Base-by-base conservation (phyloP, 2,888 invertebrate genomes). In the Autographa pulchrina region DNA sequence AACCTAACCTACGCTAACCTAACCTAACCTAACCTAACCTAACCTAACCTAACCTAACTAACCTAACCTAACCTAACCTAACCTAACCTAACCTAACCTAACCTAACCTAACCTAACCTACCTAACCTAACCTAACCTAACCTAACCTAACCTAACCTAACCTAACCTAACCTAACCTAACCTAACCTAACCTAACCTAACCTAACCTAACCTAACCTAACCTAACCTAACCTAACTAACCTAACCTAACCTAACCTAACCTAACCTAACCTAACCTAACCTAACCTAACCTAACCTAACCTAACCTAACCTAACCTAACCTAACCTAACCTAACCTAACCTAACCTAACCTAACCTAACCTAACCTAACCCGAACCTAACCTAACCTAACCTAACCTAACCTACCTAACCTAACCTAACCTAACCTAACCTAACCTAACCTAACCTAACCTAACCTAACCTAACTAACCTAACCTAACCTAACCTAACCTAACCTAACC, bases 391-490 rank as follows among this genome's bases (percentile, higher is more conserved):
- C 75, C 75, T 75, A 72, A 72, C 75, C 75, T 75, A 72, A 72
- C 75, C 75, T 75, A 72, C 75, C 75, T 70, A 70, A 67, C 70
- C 70, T 67, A 68, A 38, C 74, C 77, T 74, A 74, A 77, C 74
- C 77, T 74, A 74, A 77, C 74, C n/a, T 72, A 74, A 77, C 77
- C 77, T 75, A 73, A 74, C 74, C 77, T 78, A 75, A 75, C 74
- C 77, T 75, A 75, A 72, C 74, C 77, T 77, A 75, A 78, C 74
- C 77, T 75, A 73, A 78, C 72, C 75, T 75, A 73, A 76, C 75
- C 38, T 74, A 74, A 72, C 72, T 74, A 72, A 75, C 68, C 78
- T 72, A 70, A 71, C 75, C 72, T 76, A 74, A 74, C 74, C 78
- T 73, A 71, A 75, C 76, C 78, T 75, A 78, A 75, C 75, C 78